Evolutionary conservation across 2,888 invertebrate genomes (phyloP).

Genomic region (Thecocarcelia acutangulata): DNA sequence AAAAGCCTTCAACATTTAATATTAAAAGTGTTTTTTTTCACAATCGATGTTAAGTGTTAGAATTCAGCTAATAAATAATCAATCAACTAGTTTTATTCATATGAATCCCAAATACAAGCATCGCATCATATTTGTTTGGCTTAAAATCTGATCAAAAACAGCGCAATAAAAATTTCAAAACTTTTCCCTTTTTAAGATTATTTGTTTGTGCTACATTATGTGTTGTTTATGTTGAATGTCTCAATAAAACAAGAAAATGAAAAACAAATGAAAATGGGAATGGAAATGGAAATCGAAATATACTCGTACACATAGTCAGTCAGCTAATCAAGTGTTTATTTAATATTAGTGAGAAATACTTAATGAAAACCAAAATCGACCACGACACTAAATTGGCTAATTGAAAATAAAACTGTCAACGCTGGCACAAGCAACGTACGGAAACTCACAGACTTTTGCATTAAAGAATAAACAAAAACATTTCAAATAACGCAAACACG

Average conservation of each 20-base stretch:
- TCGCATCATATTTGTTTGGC: no score
- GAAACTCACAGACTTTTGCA: slow-evolving; percentile 17
- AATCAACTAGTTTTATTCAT: no score
- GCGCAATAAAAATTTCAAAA: not conserved
- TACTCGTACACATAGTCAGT: not conserved
- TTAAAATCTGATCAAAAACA: not conserved
- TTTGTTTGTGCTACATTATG: slow-evolving; percentile 15
- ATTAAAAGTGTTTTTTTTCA: no score
- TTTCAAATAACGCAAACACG: not conserved
- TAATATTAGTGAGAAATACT: slow-evolving; percentile 26
- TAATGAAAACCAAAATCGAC: slow-evolving; percentile 37
- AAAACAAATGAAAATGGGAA: not conserved
- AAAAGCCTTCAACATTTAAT: no score
- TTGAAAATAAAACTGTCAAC: slow-evolving; percentile 61
- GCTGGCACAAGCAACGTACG: slow-evolving; percentile 43
- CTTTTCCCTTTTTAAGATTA: not conserved
- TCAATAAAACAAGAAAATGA: slow-evolving; percentile 12
- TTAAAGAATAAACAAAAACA: not conserved
- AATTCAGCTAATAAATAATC: no score
- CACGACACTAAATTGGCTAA: slow-evolving; percentile 44
- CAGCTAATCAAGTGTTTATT: slow-evolving; percentile 3
- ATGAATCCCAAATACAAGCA: no score
- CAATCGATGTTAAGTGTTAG: no score
- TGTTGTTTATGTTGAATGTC: slow-evolving; percentile 10
- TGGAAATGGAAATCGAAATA: no score